These are phyloP conservation scores for Polypterus senegalus DNA, from an alignment of 2,113 vertebrate species.

Conservation along the genomic window DNA sequence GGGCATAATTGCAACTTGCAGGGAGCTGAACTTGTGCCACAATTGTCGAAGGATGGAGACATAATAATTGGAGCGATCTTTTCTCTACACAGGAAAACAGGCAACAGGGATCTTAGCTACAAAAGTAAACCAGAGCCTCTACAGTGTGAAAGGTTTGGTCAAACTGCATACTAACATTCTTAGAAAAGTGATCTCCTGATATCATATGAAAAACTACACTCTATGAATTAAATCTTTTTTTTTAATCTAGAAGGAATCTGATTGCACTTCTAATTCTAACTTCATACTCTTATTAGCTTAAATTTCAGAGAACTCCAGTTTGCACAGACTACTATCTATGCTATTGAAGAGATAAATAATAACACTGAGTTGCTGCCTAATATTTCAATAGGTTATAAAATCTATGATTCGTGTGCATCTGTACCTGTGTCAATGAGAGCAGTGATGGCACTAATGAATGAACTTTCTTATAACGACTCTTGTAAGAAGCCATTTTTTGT, in stretches of 20 bases:
- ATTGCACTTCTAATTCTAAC: too few relatives aligned
- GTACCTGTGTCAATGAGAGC: constrained; percentile 25
- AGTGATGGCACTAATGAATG: constrained; percentile 26
- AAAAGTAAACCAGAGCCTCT: constrained; percentile 8
- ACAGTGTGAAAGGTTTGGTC: constrained; percentile 8
- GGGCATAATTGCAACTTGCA: constrained; percentile 14
- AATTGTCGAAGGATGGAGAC: constrained; percentile 20
- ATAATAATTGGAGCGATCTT: constrained; percentile 23
- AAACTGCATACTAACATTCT: too few relatives aligned
- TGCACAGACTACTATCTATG: constrained; percentile 37
- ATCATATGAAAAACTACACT: too few relatives aligned
- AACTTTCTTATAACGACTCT: constrained; percentile 17
- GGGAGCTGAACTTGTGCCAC: constrained; percentile 9
- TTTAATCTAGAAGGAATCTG: too few relatives aligned
- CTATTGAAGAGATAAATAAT: constrained; percentile 36
- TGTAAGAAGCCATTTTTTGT: constrained; percentile 24
- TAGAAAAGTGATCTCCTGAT: too few relatives aligned
- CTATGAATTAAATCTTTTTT: too few relatives aligned
- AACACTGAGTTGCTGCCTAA: constrained; percentile 28
- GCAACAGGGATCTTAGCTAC: constrained; percentile 3
- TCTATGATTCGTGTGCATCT: constrained; percentile 36
- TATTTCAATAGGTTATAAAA: constrained; percentile 33
- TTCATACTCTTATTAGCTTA: constrained; percentile 19
- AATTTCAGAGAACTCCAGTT: constrained; percentile 38
- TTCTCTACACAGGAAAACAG: constrained; percentile 11